Base-by-base conservation (phyloP, 2,888 invertebrate species). In the Drosophila mettleri region DNA sequence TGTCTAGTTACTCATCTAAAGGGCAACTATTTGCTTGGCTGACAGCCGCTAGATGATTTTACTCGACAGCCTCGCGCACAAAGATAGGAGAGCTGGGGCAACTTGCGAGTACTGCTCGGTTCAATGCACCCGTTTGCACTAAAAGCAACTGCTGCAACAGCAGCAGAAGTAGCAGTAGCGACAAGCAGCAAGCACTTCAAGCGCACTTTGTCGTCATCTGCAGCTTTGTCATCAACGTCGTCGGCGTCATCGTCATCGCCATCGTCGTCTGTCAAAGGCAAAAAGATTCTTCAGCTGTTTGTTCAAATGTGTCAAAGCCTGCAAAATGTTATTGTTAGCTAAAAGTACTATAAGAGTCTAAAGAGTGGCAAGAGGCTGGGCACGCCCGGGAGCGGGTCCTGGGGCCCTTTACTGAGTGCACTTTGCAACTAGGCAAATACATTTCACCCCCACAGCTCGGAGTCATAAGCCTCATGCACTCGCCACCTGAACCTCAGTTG, bases 171-270 rank as follows among this genome's bases (percentile, higher is more conserved):
- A 48, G 8, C 66, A 60, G 5, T 36, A 54, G n/a, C 29, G 61
- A 39, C 52, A 52, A 29, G 59, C 53, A 57, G 61, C 73, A 66
- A 70, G 62, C 71, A 74, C 74, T 74, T 74, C 59, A 70, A 53
- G 43, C 41, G 65, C 74, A 78, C 78, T 78, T 77, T 74, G 76
- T 65, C 78, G 70, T 74, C 78, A 74, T 71, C 67, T 63, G 65
- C 73, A 73, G 73, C 69, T 69, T 68, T 74, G 68, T 71, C 74
- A 53, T 62, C 66, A 36, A 49, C 72, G 60, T 39, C 57, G 18
- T 43, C 54, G 36, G 54, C 54, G 22, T 51, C 63, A 36, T 69
- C 72, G 41, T 43, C 54, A 41, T 59, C 54, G 22, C 46, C 63
- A 36, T 69, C 72, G 41, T 67, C 72, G 69, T 74, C 70, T 74